phyloP scores from a whole-genome alignment of 2,113 vertebrate genomes.

The Galeopterus variegatus region DNA sequence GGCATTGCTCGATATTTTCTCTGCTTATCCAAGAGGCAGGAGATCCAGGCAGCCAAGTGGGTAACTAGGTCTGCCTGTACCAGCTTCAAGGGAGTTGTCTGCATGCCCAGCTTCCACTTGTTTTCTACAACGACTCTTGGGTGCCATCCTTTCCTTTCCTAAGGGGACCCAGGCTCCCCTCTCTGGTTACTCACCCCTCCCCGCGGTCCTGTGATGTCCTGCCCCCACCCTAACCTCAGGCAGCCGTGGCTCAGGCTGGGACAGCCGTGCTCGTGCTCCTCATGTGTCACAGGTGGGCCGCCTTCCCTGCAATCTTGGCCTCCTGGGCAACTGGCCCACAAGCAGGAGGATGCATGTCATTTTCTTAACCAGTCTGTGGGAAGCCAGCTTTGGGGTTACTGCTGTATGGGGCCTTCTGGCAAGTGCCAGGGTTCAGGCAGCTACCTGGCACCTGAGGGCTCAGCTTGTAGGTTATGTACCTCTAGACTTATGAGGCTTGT shows the following conservation, averaged over 20 bases:
- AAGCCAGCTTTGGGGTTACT: not conserved
- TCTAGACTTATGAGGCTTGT: not conserved
- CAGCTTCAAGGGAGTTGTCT: too few species aligned
- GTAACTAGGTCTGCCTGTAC: not conserved
- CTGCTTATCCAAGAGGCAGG: not conserved
- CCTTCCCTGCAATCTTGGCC: not conserved
- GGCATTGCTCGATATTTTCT: not conserved
- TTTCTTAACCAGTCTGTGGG: not conserved
- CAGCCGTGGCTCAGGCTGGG: not conserved
- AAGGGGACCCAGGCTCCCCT: not conserved
- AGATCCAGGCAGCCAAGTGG: not conserved
- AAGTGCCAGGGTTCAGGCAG: not conserved
- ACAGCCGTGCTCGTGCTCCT: not conserved
- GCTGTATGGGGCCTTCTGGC: not conserved
- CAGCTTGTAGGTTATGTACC: not conserved
- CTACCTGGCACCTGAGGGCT: not conserved
- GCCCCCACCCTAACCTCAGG: not conserved
- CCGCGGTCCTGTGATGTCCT: not conserved
- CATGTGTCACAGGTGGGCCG: not conserved
- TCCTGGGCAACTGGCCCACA: accelerated
- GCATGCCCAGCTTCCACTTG: not conserved
- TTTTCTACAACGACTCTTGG: not conserved
- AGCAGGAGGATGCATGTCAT: not conserved
- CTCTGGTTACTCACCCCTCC: not conserved
- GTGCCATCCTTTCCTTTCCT: not conserved